Conservation (phyloP, 2,888 invertebrate species). For the Cactoblastis cactorum region DNA sequence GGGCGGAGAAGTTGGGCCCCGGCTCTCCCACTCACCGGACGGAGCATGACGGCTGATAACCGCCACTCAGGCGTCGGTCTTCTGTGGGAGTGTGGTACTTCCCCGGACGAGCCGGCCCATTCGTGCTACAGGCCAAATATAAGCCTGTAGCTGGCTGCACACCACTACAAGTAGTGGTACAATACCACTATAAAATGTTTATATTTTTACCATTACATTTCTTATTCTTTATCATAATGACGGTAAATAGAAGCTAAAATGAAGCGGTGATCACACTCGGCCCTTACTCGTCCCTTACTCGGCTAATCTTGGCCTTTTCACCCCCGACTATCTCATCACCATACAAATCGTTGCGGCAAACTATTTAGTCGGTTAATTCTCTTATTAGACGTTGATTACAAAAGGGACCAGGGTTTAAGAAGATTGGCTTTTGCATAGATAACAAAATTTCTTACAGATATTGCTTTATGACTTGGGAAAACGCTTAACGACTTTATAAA, state of each 20-base stretch:
- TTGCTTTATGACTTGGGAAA: neutral
- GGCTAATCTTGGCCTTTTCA: slow-evolving; percentile 21
- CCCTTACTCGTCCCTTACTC: slow-evolving; percentile 19
- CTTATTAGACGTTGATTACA: slow-evolving; percentile 29
- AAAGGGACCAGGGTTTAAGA: slow-evolving; percentile 12
- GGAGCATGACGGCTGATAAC: too few relatives aligned
- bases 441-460: slow-evolving; percentile 3
- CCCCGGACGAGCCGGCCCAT: too few relatives aligned
- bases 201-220: too few relatives aligned
- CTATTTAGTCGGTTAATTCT: slow-evolving; percentile 27
- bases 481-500: too few relatives aligned
- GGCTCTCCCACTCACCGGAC: too few relatives aligned
- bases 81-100: too few relatives aligned
- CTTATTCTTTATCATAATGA: neutral
- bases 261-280: slow-evolving; percentile 15
- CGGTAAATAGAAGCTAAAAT: neutral
- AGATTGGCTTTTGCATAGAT: slow-evolving; percentile 11
- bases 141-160: too few relatives aligned
- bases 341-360: slow-evolving; percentile 28
- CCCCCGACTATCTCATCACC: slow-evolving; percentile 24
- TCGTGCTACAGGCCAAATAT: too few relatives aligned
- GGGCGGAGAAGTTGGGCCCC: too few relatives aligned
- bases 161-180: too few relatives aligned
- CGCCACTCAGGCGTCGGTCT: too few relatives aligned
- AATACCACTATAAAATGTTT: too few relatives aligned